These are phyloP conservation scores for Ctenicera cuprea DNA, from an alignment of 2,888 invertebrate species.

Conservation along the genomic window DNA sequence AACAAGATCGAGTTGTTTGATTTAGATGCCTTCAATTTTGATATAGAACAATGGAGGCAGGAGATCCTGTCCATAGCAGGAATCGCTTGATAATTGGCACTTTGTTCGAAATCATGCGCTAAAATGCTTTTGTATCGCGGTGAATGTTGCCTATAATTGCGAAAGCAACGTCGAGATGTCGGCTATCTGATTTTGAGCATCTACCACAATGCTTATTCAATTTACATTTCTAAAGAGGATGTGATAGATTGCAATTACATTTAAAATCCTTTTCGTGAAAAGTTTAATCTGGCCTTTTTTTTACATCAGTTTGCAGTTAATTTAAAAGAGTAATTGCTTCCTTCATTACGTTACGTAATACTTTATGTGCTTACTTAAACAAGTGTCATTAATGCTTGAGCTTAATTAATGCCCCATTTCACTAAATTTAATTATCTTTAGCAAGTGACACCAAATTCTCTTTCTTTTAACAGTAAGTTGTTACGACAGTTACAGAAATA, in stretches of 20 bases:
- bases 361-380: constrained; percentile 35
- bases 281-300: constrained; percentile 11
- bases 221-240: neutral
- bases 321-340: constrained; percentile 43
- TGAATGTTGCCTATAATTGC: constrained; percentile 15
- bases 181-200: constrained; percentile 13
- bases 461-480: neutral
- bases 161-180: neutral
- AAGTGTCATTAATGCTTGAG: constrained; percentile 39
- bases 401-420: constrained; percentile 39
- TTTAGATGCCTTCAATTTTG: neutral
- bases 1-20: no score
- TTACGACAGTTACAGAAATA: neutral
- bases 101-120: constrained; percentile 3
- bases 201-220: constrained; percentile 1
- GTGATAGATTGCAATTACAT: constrained; percentile 15
- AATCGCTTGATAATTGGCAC: constrained; percentile 5
- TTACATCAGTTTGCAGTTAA: constrained; percentile 16
- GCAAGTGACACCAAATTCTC: constrained; percentile 23
- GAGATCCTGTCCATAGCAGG: neutral
- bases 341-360: constrained; percentile 43
- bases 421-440: constrained; percentile 41
- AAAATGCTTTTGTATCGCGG: constrained; percentile 2
- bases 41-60: neutral
- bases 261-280: neutral